Conservation (phyloP, 2,888 invertebrate genomes). For the Callyntrura sp. region DNA sequence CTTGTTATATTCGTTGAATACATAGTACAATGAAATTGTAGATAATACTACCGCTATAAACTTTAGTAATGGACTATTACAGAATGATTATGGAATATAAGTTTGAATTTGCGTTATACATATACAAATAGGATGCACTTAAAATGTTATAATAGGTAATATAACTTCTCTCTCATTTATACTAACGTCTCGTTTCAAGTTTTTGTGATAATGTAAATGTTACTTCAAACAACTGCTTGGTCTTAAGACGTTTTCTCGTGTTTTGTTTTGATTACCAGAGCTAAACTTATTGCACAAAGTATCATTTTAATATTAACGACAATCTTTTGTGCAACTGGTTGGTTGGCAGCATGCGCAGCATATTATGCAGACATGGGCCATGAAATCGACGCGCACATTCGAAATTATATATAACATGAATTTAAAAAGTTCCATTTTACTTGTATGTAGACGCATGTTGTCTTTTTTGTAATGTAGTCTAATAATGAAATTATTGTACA, state of each 20-base stretch:
- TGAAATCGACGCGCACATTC: background rate
- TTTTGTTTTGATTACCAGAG: background rate
- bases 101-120: too few species aligned
- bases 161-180: background rate
- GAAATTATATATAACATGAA: too few species aligned
- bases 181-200: constrained; percentile 10
- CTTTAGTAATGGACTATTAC: too few species aligned
- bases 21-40: constrained; percentile 14
- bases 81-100: background rate
- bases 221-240: constrained; percentile 34
- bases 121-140: background rate
- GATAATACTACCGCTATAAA: too few species aligned
- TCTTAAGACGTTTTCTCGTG: background rate
- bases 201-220: constrained; percentile 40
- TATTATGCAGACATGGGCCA: background rate
- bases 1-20: background rate
- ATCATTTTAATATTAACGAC: constrained; percentile 5
- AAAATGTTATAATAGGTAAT: background rate
- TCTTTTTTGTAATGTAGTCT: constrained; percentile 4
- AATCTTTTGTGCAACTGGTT: constrained; percentile 11
- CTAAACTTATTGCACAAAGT: background rate
- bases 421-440: too few species aligned
- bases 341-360: background rate
- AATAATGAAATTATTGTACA: background rate
- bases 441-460: background rate